These are phyloP conservation scores for Phodopus roborovskii DNA, from an alignment of 2,113 vertebrate species.

Conservation along the genomic window DNA sequence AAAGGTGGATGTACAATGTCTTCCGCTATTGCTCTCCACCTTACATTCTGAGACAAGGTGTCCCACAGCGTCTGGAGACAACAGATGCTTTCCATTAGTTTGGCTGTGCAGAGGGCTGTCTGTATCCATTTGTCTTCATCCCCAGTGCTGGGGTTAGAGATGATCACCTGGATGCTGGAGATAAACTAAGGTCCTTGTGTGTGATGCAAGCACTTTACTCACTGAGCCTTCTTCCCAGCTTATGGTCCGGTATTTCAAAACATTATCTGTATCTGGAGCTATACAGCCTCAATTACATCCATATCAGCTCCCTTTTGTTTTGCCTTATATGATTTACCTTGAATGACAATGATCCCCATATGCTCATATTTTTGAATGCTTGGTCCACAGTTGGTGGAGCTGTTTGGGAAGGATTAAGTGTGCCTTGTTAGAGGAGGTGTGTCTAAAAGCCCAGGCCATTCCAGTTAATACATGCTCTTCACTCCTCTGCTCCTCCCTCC, in stretches of 20 bases:
- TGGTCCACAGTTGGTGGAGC: not conserved
- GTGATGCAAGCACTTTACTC: not conserved
- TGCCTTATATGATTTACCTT: not conserved
- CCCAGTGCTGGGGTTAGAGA: not conserved
- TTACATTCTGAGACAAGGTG: not conserved
- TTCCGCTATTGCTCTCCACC: too few relatives aligned
- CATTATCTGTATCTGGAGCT: not conserved
- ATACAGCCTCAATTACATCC: not conserved
- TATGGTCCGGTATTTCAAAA: not conserved
- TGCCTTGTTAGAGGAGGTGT: not conserved
- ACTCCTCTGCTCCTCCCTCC: not conserved
- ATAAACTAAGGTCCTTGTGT: not conserved
- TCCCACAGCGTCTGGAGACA: not conserved
- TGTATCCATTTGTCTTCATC: not conserved
- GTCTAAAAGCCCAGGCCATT: not conserved
- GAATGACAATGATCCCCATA: not conserved
- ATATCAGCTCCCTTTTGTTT: too few relatives aligned
- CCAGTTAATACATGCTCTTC: not conserved
- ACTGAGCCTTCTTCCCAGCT: not conserved
- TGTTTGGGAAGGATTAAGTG: not conserved
- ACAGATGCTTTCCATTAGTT: not conserved
- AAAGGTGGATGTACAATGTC: not conserved
- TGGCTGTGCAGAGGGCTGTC: not conserved
- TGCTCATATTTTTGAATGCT: not conserved
- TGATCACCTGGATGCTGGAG: not conserved